phyloP scores from a whole-genome alignment of 2,797 vertebrate genomes.

The Ctenopoma multispine region DNA sequence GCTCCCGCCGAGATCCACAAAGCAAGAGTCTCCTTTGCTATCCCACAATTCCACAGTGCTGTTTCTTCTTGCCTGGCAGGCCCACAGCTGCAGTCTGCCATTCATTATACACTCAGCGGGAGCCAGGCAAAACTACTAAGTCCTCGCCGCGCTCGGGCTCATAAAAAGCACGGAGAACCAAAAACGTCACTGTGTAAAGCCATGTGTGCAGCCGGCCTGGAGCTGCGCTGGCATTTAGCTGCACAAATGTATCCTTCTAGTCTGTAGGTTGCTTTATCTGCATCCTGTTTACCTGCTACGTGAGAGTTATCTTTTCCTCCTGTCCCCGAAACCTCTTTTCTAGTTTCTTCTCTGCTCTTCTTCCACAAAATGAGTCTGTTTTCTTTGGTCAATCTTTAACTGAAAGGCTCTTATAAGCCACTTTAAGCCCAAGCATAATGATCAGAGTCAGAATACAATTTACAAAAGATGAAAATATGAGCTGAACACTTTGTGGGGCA shows the following conservation, averaged over 20 bases:
- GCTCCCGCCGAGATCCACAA: constrained; percentile 65
- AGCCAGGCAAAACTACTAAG: constrained; percentile 45
- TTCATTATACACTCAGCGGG: constrained; percentile 74
- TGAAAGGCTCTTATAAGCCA: constrained; percentile 37
- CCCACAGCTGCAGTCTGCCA: constrained; percentile 64
- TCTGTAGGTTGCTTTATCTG: constrained; percentile 2
- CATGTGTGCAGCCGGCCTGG: constrained; percentile 48
- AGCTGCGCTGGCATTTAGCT: constrained; percentile 56
- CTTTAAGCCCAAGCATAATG: constrained; percentile 9
- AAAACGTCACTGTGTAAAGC: constrained; percentile 23
- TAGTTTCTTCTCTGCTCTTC: background rate
- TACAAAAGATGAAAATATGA: constrained; percentile 14
- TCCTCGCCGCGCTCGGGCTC: constrained; percentile 50
- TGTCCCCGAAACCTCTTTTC: background rate
- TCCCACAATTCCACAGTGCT: constrained; percentile 72
- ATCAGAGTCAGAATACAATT: constrained; percentile 33
- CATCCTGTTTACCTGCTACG: constrained; percentile 52
- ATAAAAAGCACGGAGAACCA: constrained; percentile 40
- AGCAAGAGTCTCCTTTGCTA: constrained; percentile 57
- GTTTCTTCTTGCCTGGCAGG: constrained; percentile 61
- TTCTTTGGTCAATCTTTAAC: constrained; percentile 13
- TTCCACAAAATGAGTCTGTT: background rate
- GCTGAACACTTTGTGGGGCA: background rate
- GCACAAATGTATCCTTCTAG: constrained; percentile 21
- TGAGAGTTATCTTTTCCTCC: background rate